Base-by-base conservation (phyloP, 2,888 invertebrate species). In the Proisotoma minuta region DNA sequence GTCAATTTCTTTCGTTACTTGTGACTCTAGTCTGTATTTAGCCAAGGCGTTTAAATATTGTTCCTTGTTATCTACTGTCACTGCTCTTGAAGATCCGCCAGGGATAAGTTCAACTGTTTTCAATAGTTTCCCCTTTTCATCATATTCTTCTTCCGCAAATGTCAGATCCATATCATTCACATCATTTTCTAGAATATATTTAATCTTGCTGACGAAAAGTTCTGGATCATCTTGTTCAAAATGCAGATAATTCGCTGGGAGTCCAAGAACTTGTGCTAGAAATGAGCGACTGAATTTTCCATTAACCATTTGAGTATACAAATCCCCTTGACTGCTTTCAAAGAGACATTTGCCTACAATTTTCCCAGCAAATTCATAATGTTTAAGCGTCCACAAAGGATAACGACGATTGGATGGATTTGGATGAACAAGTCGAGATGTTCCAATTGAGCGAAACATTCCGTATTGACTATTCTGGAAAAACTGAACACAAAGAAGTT, bases 271-370 rank as follows among this genome's bases (percentile, higher is more conserved):
- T 72, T 80, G 80, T 34, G 79, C 80, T 56, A 81, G 75, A 72
- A 81, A 81, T 50, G 80, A 81, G 8, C 80, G 75, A 23, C 79
- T 76, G 68, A 81, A 80, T 60, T 78, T 81, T 1, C 93, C 94
- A 49, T 93, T 85, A 65, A 95, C 92, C 65, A 92, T 75, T 69
- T 79, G 79, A 57, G 78, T 75, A 64, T 78, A 78, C 26, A 77
- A 85, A 63, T 91, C 90, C 34, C 94, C 75, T 22, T 78, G 72
- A 2, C 80, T 76, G 1, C 79, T 78, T 72, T 81, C 81, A 64
- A 79, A 79, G 63, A 81, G 72, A 74, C 80, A 79, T 73, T 81
- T 81, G 18, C 79, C 81, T 12, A 80, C 79, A 58, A 81, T 73
- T 67, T 77, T 78, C 3, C 81, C 81, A 26, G 80, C 80, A 75